Evolutionary conservation across 2,113 vertebrate genomes (phyloP), one percentile per base, ranked within the genome.

Genomic region (Scytalopus superciliaris): DNA sequence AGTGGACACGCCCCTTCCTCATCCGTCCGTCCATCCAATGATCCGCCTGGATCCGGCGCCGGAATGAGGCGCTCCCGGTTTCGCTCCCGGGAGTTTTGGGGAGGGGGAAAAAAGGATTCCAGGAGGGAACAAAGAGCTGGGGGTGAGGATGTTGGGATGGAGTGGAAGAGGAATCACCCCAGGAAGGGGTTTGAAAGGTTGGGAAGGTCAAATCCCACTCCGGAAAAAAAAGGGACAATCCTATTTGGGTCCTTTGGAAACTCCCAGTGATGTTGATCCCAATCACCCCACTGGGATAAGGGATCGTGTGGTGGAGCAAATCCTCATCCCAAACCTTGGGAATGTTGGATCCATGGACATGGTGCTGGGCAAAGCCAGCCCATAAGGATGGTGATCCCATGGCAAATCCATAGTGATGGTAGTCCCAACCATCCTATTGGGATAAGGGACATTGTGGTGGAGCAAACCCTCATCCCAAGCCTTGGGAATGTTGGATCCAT

Each of bases 211-310:
- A 81, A 92, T 40, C 64, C 35, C 50, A 40, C 40, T 50, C 1
- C n/a, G n/a, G n/a, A n/a, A 2, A 19, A 8, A 13, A 0, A 5
- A 30, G 22, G 11, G 3, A 19, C 45, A 45, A 45, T 45, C 42
- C 10, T n/a, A n/a, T n/a, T n/a, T n/a, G n/a, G n/a, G n/a, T n/a
- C n/a, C n/a, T n/a, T n/a, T n/a, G n/a, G n/a, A n/a, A n/a, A n/a
- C n/a, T n/a, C n/a, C n/a, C n/a, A n/a, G n/a, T n/a, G n/a, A n/a
- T n/a, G n/a, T n/a, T n/a, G n/a, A n/a, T n/a, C n/a, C n/a, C n/a
- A n/a, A n/a, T n/a, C n/a, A n/a, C n/a, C n/a, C n/a, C n/a, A n/a
- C n/a, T n/a, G n/a, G n/a, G n/a, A n/a, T n/a, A n/a, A n/a, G n/a
- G n/a, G n/a, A n/a, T n/a, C n/a, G n/a, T n/a, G n/a, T n/a, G n/a